A percentile compares a stretch with the other conserved stretches of the same genome.
These are phyloP conservation scores for Coremacera marginata DNA, from an alignment of 2,888 invertebrate genomes.

Conservation along the genomic window DNA sequence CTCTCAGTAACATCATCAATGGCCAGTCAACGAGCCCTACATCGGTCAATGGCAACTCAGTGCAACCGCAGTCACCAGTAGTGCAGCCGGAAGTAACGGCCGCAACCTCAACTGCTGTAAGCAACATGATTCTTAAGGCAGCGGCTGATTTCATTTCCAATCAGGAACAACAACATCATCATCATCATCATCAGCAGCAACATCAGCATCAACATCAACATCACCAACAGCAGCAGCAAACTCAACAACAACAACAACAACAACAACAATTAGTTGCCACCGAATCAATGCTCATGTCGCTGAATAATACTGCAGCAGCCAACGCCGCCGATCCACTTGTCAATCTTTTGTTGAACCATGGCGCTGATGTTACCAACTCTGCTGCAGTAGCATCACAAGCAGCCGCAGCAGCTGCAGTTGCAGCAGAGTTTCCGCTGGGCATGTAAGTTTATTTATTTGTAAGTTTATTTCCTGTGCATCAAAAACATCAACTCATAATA, in stretches of 20 bases:
- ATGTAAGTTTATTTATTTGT: conserved; percentile 54
- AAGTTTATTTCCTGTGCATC: no score
- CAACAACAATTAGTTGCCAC: conserved; percentile 48
- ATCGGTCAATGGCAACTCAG: conserved; percentile 39
- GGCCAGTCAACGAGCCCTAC: conserved; percentile 58
- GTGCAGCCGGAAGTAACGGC: conserved; percentile 63
- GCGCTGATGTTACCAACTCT: conserved; percentile 54
- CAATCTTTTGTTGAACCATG: conserved; percentile 60
- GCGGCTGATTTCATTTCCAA: conserved; percentile 80
- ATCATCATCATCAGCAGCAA: conserved; percentile 66
- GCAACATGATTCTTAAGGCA: conserved; percentile 80
- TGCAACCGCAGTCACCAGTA: conserved; percentile 49
- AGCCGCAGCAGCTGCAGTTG: conserved; percentile 42
- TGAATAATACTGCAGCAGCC: conserved; percentile 50
- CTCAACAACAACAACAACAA: conserved; percentile 63
- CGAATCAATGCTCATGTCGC: conserved; percentile 51
- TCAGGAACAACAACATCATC: conserved; percentile 73
- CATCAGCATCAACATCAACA: conserved; percentile 52
- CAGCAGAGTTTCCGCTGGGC: conserved; percentile 51
- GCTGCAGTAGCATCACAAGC: conserved; percentile 49
- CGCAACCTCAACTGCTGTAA: conserved; percentile 70
- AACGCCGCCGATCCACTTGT: conserved; percentile 46
- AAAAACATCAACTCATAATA: not conserved
- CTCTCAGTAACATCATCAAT: conserved; percentile 68
- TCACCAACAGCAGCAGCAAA: conserved; percentile 56